Base-by-base conservation (phyloP, 2,113 vertebrate species). In the Poeciliopsis prolifica region DNA sequence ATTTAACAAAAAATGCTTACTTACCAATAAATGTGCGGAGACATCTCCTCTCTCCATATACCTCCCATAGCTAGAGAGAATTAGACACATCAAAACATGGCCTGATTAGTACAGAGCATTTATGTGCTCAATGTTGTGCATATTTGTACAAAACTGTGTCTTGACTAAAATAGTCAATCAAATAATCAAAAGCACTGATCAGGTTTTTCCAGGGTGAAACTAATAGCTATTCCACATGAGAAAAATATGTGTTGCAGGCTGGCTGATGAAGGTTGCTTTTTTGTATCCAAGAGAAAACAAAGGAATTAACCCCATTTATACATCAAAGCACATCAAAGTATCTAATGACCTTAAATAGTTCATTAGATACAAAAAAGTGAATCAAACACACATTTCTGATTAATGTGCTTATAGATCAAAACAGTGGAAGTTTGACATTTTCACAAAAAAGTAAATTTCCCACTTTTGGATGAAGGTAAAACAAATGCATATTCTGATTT, bases 1-100 rank as follows among this genome's bases (percentile, higher is more conserved):
- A 72, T 63, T 19, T 44, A 11, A 72, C 6, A 19, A 22, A 3
- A 61, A 40, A 33, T 37, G 30, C 29, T 61, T 5, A 78, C 92
- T 96, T 95, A 99, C 98, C 98, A 75, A 99, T 97, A 91, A 99
- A 99, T 0, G 98, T 99, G 77, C 97, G 93, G 68, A 97, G 90
- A 78, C 98, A 99, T 89, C 96, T 95, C 86, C 97, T 94, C 63
- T 99, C 98, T n/a, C 92, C 93, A 68, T 99, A 99, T n/a, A 99
- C 98, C 78, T 99, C 98, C 98, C 98, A 99, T 0, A 99, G 87
- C 98, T 99, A 81, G 1, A 37, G 62, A 51, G 65, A 84, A 60
- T 3, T 1, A 58, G 51, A 78, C 3, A 71, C 67, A 31, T 71
- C 28, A 65, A 63, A 5, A 68, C 1, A 26, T 1, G 61, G 63